Evolutionary conservation across 1,140 invertebrate species (phyloP), one percentile per base, ranked within the genome.

Genomic region (Marisa cornuarietis): DNA sequence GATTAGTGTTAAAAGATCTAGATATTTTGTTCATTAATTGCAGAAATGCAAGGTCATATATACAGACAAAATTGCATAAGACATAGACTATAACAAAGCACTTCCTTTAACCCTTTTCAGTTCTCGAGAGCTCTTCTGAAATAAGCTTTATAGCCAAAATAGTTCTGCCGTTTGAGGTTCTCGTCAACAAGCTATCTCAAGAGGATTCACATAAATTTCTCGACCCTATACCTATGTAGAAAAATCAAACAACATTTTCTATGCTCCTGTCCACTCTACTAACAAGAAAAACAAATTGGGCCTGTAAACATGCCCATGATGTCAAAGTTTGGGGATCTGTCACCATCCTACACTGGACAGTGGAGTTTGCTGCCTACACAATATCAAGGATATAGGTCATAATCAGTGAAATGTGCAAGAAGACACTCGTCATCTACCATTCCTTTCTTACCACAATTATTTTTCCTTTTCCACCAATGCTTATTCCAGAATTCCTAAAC

Each of bases 401-500:
- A n/a, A 52, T 20, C 14, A 6, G 6, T 10, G 11, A 49, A 13
- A 79, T 20, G 24, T 71, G 10, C 49, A n/a, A 31, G 9, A 18
- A 72, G 54, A n/a, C 26, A 20, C 42, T 26, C 26, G 18, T 58
- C 16, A 16, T 8, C 22, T 22, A 24, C 18, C 22, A 72, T 52
- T 54, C 72, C 26, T 62, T 52, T 81, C 88, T 85, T 86, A 91
- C 92, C 52, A 91, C 85, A 18, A 91, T 92, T 78, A 92, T 90
- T 84, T 92, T 92, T 42, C 91, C 91, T 81, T 90, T 90, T 74
- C 90, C 91, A 54, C 92, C 90, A 77, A 93, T 80, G 71, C 91
- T 91, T 62, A 93, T 90, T 52, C 93, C 93, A 68, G 92, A 93
- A 85, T 93, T 93, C 74, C 92, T 87, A 80, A 92, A 93, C 20